Conservation (phyloP, 2,888 invertebrate species). For the Limnephilus rhombicus region DNA sequence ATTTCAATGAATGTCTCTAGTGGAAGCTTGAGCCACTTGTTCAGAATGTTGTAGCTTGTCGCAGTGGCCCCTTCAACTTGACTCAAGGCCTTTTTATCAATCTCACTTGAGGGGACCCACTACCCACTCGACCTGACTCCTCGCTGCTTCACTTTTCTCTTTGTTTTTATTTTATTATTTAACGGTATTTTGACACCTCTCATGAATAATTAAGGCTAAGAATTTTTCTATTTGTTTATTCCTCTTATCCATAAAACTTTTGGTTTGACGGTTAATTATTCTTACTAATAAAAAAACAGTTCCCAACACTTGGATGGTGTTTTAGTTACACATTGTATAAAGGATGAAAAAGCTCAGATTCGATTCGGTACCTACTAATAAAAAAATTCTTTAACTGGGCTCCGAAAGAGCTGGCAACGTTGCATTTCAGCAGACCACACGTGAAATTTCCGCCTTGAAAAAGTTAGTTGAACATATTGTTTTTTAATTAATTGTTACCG, state of each 20-base stretch:
- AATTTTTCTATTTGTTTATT: not conserved
- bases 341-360: no score
- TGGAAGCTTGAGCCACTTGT: slow-evolving; percentile 23
- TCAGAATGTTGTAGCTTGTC: not conserved
- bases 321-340: no score
- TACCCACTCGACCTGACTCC: slow-evolving; percentile 13
- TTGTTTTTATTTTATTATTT: not conserved
- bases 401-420: no score
- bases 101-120: slow-evolving; percentile 29
- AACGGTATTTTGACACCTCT: not conserved
- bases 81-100: slow-evolving; percentile 33
- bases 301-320: no score
- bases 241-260: not conserved
- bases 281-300: no score
- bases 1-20: slow-evolving; percentile 21
- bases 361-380: no score
- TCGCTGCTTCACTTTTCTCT: no score
- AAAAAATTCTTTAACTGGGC: no score
- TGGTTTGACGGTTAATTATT: not conserved
- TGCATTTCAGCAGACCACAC: no score
- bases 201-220: not conserved
- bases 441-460: no score
- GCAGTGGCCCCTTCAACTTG: slow-evolving; percentile 15
- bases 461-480: no score
- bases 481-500: no score